phyloP scores from a whole-genome alignment of 2,113 vertebrate genomes.

The Brachypodius melanocephalos region DNA sequence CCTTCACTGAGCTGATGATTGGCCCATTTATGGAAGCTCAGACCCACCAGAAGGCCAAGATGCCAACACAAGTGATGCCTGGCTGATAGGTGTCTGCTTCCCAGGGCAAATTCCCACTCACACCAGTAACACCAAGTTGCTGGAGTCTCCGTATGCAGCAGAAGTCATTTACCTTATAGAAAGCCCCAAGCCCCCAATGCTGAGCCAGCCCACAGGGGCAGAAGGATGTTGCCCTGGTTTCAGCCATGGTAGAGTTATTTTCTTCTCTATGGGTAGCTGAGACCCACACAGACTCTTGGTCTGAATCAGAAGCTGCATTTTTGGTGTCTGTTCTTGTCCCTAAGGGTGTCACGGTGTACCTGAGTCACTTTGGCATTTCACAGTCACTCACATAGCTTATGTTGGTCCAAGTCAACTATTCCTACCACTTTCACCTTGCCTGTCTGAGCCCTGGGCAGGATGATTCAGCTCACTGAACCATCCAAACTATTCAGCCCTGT shows the following conservation, averaged over 20 bases:
- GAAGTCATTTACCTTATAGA: background rate
- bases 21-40: background rate
- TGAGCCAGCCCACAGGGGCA: background rate
- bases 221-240: background rate
- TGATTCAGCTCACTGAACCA: background rate
- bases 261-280: background rate
- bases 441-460: background rate
- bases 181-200: background rate
- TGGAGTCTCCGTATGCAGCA: background rate
- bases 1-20: background rate
- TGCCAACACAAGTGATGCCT: fast-evolving
- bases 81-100: background rate
- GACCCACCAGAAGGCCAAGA: background rate
- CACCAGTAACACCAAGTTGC: background rate
- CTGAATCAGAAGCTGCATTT: background rate
- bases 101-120: background rate
- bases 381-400: background rate
- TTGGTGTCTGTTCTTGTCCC: background rate
- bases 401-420: background rate
- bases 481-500: background rate
- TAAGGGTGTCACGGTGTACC: background rate
- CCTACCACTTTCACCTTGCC: background rate
- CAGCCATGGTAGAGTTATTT: background rate
- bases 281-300: background rate
- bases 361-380: background rate